Conservation (phyloP, 2,797 vertebrate genomes). For the Sebastes iracundus region DNA sequence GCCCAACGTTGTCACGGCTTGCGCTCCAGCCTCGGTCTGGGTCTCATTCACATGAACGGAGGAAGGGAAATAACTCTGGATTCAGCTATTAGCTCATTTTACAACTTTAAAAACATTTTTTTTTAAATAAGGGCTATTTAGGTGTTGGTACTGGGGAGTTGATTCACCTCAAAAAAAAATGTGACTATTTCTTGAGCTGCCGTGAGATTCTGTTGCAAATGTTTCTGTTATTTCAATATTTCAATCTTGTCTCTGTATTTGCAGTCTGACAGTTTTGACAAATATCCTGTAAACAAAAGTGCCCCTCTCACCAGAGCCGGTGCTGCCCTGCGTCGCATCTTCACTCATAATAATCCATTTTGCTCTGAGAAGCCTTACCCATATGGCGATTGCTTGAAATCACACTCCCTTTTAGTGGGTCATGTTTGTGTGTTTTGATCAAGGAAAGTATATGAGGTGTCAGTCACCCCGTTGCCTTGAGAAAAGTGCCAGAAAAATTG, state of each 20-base stretch:
- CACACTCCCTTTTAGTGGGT: background rate
- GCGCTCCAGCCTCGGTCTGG: too few relatives aligned
- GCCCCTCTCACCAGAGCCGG: fast-evolving
- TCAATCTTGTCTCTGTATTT: too few relatives aligned
- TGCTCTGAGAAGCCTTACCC: background rate
- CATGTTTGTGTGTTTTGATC: background rate
- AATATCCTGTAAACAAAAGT: background rate
- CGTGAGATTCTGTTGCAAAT: background rate
- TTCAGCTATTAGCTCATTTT: too few relatives aligned
- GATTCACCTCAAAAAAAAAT: too few relatives aligned
- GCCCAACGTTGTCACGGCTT: too few relatives aligned
- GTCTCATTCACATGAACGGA: too few relatives aligned
- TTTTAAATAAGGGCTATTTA: too few relatives aligned
- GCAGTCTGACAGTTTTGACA: background rate
- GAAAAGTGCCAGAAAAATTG: background rate
- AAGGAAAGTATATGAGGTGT: background rate
- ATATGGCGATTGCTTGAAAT: background rate
- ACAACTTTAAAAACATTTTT: too few relatives aligned
- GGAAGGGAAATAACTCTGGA: too few relatives aligned
- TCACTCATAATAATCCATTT: background rate
- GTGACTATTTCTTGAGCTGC: too few relatives aligned
- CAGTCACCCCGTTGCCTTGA: background rate
- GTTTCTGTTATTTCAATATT: background rate
- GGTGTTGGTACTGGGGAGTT: fast-evolving
- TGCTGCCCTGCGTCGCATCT: background rate